Percentiles rank a stretch among this genome's conserved stretches.
These are phyloP conservation scores for Dascillus cervinus DNA, from an alignment of 2,888 invertebrate species.

Conservation along the genomic window DNA sequence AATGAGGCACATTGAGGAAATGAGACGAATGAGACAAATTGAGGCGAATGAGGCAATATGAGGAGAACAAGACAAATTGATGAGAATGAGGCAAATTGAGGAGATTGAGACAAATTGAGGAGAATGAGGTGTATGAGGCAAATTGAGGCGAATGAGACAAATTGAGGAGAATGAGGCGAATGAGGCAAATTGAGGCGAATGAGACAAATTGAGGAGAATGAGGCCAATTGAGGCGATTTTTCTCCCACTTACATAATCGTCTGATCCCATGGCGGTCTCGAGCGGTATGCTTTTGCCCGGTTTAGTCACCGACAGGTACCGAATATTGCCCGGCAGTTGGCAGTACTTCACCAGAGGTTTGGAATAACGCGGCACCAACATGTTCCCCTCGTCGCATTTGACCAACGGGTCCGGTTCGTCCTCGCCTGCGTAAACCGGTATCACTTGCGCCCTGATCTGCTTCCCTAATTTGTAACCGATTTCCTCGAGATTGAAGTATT, in stretches of 20 bases:
- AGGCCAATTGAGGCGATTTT: too few relatives aligned
- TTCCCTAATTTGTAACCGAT: constrained; percentile 52
- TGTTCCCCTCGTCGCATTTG: constrained; percentile 5
- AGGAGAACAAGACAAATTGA: too few relatives aligned
- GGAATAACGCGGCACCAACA: constrained; percentile 33
- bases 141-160: too few relatives aligned
- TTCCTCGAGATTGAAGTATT: constrained; percentile 53
- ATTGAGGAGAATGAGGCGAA: too few relatives aligned
- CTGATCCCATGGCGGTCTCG: constrained; percentile 41
- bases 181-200: too few relatives aligned
- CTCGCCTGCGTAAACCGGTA: constrained; percentile 7
- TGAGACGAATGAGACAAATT: too few relatives aligned
- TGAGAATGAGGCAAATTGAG: too few relatives aligned
- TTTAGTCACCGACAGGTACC: constrained; percentile 51
- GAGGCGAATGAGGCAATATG: too few relatives aligned
- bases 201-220: too few relatives aligned
- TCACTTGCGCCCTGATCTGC: constrained; percentile 17
- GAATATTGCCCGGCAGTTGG: constrained; percentile 51
- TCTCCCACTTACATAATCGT: constrained; percentile 32
- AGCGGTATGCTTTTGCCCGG: constrained; percentile 51
- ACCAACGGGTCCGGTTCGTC: constrained; percentile 13
- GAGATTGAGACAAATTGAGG: too few relatives aligned
- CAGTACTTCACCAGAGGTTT: constrained; percentile 42
- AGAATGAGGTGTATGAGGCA: too few relatives aligned
- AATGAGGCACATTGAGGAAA: too few relatives aligned